These are phyloP conservation scores for Hylia prasina DNA, from an alignment of 2,113 vertebrate species.

Conservation along the genomic window DNA sequence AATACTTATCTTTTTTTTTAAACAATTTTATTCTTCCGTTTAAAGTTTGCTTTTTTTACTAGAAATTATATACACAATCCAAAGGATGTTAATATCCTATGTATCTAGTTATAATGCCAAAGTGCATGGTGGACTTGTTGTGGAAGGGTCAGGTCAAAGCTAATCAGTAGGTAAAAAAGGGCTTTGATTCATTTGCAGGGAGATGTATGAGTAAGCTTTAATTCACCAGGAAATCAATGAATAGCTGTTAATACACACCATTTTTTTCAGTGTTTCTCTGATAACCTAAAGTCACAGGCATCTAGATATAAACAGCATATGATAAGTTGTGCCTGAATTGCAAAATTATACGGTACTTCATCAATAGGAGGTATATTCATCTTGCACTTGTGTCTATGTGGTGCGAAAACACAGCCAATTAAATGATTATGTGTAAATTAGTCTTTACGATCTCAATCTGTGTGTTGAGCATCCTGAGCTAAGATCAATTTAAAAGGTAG, in stretches of 20 bases:
- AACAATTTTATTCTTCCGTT: background rate
- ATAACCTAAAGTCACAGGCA: background rate
- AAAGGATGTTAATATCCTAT: background rate
- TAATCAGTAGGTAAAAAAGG: background rate
- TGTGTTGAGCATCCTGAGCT: background rate
- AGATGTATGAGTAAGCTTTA: background rate
- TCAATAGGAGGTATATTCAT: background rate
- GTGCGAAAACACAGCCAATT: background rate
- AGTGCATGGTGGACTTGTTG: background rate
- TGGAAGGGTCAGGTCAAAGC: background rate
- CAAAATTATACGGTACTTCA: background rate
- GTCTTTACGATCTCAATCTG: accelerated
- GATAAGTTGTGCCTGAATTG: background rate
- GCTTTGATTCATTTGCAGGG: background rate
- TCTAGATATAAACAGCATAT: background rate
- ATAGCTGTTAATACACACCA: background rate
- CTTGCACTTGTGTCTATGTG: accelerated
- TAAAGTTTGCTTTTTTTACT: background rate
- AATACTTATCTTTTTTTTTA: background rate
- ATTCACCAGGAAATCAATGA: background rate
- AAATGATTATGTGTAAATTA: background rate
- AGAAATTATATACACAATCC: background rate
- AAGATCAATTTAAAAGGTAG: background rate
- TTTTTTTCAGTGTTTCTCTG: background rate
- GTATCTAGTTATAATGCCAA: background rate